Conservation (phyloP, 92 coral and sea anemone species). For the Phenganax subtilis region DNA sequence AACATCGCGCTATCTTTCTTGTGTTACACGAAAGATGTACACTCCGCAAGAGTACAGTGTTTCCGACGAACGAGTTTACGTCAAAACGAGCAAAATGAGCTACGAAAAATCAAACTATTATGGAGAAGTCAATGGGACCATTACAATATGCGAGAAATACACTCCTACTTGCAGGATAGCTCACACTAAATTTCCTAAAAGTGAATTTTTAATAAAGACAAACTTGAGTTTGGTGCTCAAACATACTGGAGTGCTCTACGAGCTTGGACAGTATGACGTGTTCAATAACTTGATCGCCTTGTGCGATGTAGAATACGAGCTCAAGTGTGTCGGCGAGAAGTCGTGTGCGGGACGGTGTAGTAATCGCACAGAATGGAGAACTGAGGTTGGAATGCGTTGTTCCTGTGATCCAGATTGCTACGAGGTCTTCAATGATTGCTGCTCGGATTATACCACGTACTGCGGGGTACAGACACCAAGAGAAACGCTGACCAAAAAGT, state of each 20-base stretch:
- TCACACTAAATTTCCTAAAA: neutral
- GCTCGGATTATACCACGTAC: conserved; percentile 39
- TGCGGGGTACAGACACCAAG: conserved; percentile 23
- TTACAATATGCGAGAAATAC: conserved; percentile 10
- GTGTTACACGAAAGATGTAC: too few species aligned
- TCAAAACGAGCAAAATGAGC: neutral
- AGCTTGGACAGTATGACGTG: conserved; percentile 12
- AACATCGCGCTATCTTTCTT: too few species aligned
- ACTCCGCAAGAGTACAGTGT: neutral
- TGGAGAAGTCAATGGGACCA: conserved; percentile 1
- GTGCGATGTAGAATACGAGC: neutral
- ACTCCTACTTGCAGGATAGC: neutral
- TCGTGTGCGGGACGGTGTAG: conserved; percentile 16
- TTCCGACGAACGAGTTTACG: neutral
- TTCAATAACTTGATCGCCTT: neutral
- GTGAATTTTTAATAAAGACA: neutral
- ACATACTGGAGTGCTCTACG: neutral
- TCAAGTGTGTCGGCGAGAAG: neutral
- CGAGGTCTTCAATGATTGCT: conserved; percentile 44
- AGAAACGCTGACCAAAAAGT: conserved; percentile 14
- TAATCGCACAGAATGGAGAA: conserved; percentile 10
- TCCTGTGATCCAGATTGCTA: conserved; percentile 39
- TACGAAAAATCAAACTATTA: neutral
- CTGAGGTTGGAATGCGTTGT: conserved; percentile 4
- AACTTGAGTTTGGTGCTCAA: conserved; percentile 4